Conservation (phyloP, 2,113 vertebrate genomes). For the Machaerirhynchus nigripectus region DNA sequence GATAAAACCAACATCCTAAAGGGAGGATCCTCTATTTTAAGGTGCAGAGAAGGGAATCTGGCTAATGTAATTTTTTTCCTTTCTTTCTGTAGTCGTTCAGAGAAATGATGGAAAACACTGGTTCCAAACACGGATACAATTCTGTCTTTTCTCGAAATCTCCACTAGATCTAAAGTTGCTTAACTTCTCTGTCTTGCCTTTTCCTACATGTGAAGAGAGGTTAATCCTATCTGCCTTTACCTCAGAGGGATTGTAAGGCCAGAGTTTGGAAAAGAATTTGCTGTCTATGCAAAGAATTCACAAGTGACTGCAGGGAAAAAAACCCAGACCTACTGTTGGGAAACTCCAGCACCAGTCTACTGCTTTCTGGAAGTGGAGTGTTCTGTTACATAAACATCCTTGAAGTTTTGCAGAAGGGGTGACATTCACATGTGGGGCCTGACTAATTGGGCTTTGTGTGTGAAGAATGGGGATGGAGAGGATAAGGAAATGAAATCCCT, state of each 20-base stretch:
- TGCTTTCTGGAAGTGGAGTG: slow-evolving; percentile 48
- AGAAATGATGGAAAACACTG: background rate
- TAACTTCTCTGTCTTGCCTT: background rate
- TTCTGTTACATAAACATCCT: slow-evolving; percentile 62
- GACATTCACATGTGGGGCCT: slow-evolving; percentile 45
- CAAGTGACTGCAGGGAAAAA: background rate
- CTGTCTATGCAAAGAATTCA: slow-evolving; percentile 26
- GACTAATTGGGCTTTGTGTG: slow-evolving; percentile 60
- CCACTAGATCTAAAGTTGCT: background rate
- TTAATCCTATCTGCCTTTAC: slow-evolving; percentile 38
- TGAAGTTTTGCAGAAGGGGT: slow-evolving; percentile 52
- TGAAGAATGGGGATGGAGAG: slow-evolving; percentile 1
- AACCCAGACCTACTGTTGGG: background rate
- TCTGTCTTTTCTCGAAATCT: background rate
- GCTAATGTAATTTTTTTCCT: background rate
- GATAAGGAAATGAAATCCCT: slow-evolving; percentile 62
- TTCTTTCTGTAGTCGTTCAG: background rate
- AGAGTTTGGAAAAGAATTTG: slow-evolving; percentile 32
- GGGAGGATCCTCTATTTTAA: slow-evolving; percentile 30
- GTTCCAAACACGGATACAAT: background rate
- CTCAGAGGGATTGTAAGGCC: slow-evolving; percentile 38
- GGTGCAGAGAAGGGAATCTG: background rate
- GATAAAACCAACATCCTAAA: slow-evolving; percentile 35
- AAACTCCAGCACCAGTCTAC: slow-evolving; percentile 6
- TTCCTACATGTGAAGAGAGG: background rate